These are phyloP conservation scores for Drosophila pseudotakahashii DNA, from an alignment of 2,888 invertebrate genomes.

Conservation along the genomic window DNA sequence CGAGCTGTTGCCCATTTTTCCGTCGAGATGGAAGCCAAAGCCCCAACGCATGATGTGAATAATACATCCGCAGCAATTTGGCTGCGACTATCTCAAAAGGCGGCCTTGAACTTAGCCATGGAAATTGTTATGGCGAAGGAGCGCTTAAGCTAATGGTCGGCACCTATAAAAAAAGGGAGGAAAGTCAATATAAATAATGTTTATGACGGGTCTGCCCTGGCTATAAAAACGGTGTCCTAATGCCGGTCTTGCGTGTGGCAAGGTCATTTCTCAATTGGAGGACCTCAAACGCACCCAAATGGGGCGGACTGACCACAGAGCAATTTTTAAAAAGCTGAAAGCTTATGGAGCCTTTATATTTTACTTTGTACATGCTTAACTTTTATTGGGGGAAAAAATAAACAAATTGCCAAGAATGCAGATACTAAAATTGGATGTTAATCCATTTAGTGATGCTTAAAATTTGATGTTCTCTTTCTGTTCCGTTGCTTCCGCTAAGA, in stretches of 20 bases:
- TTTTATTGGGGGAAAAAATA: constrained; percentile 4
- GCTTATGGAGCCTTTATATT: constrained; percentile 1
- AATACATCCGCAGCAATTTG: constrained; percentile 47
- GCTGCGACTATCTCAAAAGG: constrained; percentile 16
- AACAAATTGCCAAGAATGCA: constrained; percentile 1
- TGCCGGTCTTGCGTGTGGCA: constrained; percentile 58
- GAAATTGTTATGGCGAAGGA: constrained; percentile 18
- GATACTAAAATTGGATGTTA: neutral
- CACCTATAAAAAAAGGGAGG: constrained; percentile 43
- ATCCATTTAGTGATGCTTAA: constrained; percentile 3
- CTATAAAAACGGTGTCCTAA: constrained; percentile 56
- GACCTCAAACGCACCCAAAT: constrained; percentile 24
- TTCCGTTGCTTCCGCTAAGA: neutral
- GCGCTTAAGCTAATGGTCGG: constrained; percentile 54
- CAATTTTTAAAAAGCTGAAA: constrained; percentile 9
- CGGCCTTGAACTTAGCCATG: constrained; percentile 60
- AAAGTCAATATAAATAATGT: constrained; percentile 67
- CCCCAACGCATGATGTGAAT: constrained; percentile 45
- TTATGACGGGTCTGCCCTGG: constrained; percentile 44
- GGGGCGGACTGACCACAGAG: constrained; percentile 6
- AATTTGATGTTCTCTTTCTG: constrained; percentile 1
- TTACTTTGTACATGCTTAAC: constrained; percentile 5
- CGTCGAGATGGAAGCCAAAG: constrained; percentile 36
- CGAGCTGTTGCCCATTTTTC: constrained; percentile 42
- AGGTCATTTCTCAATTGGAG: constrained; percentile 35